Base-by-base conservation (phyloP, 2,113 vertebrate species). In the Corythoichthys haematopterus region DNA sequence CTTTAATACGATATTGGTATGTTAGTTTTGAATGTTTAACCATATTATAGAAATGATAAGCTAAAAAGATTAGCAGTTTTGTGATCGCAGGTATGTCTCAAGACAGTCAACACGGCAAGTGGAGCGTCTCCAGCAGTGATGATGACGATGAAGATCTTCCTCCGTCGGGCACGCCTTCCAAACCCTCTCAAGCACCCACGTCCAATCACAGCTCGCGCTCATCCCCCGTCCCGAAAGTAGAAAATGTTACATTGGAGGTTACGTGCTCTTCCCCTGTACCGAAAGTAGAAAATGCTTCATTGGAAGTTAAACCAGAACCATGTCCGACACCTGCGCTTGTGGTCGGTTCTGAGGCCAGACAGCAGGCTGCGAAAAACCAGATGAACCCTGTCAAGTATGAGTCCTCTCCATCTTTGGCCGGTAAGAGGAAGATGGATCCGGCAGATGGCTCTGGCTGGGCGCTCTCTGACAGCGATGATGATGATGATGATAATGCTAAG, bases 111-210 rank as follows among this genome's bases (percentile, higher is more conserved):
- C 93, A 99, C 0, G 97, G 97, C 35, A 96, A 78, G 82, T 99
- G 97, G 96, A 92, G 92, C 0, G 71, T 99, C 65, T 99, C 97
- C 35, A 96, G 95, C 76, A 99, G 97, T 3, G 97, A 99, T 52
- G 96, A 98, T 51, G 96, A 98, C 2, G 92, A 97, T 6, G 85
- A 83, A 3, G 46, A 1, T 28, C 77, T 84, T 35, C 86, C 86
- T 85, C 71, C 88, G 65, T 64, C 88, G 36, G 77, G 80, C 4
- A 85, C 69, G 5, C 28, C 37, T n/a, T 45, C 70, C 13, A 36
- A 64, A 12, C 38, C 46, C 20, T 16, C 2, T 46, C 66, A 2
- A 48, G 65, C 66, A 9, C 4, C 55, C 2, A 47, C 63, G 8
- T 63, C 78, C 52, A 58, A 9, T 48, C 65, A 50, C 53, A 61